Evolutionary conservation across 2,888 invertebrate species (phyloP), one percentile per base, ranked within the genome.

Genomic region (Tridacna gigas): DNA sequence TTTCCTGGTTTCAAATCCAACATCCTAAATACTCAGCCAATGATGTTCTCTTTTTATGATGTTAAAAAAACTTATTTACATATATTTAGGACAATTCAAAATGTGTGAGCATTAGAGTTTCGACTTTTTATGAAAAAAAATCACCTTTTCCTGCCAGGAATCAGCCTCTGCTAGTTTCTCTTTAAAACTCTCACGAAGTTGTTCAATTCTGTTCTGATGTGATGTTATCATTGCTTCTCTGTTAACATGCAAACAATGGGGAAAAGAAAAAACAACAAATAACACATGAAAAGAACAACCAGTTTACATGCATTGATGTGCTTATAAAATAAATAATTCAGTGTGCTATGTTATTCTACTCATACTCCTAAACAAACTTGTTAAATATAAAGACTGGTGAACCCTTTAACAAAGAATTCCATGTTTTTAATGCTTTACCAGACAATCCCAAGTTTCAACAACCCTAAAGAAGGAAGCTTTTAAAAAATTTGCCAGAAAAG

Each of bases 191-290:
- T 94, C 92, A 28, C 93, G 80, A 12, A 94, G 88, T 79, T 94
- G 92, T 83, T 94, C 94, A 77, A 94, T 94, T 74, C 93, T 92
- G 81, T 93, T 92, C 85, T 94, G 94, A 80, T 94, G 94, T 28
- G 94, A 92, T 7, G 91, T 89, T 28, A 94, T 94, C 92, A 94
- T 93, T 71, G 91, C 87, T 74, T 94, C 94, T 77, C 94, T 94
- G 85, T 26, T 11, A 86, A 69, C 80, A 73, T 71, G 79, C 45
- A 79, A 71, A 71, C 71, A 71, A 71, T 71, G 25, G 47, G 51
- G 71, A 37, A 47, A 47, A 45, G n/a, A 71, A 51, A 60, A 73
- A 78, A 56, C 71, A 69, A 0, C 56, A 71, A 69, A 66, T 28
- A n/a, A 63, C 13, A 15, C 22, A 22, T 12, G 22, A 63, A 63